Base-by-base conservation (phyloP, 1,140 invertebrate genomes). In the Ganaspis sp. region DNA sequence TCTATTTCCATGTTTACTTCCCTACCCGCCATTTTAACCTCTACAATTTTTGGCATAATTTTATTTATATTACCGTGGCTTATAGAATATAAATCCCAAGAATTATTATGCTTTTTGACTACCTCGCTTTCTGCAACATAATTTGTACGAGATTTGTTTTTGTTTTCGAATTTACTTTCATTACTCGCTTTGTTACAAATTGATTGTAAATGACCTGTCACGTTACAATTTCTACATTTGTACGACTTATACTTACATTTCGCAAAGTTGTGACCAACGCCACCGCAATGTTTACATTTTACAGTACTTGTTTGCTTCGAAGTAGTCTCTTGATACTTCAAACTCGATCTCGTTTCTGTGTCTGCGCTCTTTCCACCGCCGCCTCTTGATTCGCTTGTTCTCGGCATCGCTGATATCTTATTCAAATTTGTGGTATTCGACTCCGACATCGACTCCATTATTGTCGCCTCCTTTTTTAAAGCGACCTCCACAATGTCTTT, bases 381-480 rank as follows among this genome's bases (percentile, higher is more conserved):
- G n/a, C n/a, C n/a, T n/a, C n/a, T n/a, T n/a, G n/a, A n/a, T n/a
- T n/a, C n/a, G n/a, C n/a, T n/a, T n/a, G n/a, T n/a, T n/a, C n/a
- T n/a, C n/a, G n/a, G n/a, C n/a, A n/a, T n/a, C n/a, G n/a, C n/a
- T n/a, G n/a, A n/a, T n/a, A n/a, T n/a, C n/a, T n/a, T n/a, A n/a
- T n/a, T n/a, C n/a, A n/a, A n/a, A n/a, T n/a, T n/a, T n/a, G n/a
- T n/a, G n/a, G n/a, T n/a, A n/a, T n/a, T n/a, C n/a, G n/a, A n/a
- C n/a, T n/a, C n/a, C n/a, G n/a, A n/a, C n/a, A n/a, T n/a, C n/a
- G n/a, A n/a, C n/a, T n/a, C n/a, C n/a, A n/a, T n/a, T n/a, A n/a
- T n/a, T n/a, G n/a, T n/a, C n/a, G n/a, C n/a, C 73, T 84, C 81
- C 15, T 69, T 83, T 1, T 73, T 79, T 12, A 40, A n/a, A 0